Conservation (phyloP, 2,113 vertebrate genomes). For the Paraplagusia blochii region DNA sequence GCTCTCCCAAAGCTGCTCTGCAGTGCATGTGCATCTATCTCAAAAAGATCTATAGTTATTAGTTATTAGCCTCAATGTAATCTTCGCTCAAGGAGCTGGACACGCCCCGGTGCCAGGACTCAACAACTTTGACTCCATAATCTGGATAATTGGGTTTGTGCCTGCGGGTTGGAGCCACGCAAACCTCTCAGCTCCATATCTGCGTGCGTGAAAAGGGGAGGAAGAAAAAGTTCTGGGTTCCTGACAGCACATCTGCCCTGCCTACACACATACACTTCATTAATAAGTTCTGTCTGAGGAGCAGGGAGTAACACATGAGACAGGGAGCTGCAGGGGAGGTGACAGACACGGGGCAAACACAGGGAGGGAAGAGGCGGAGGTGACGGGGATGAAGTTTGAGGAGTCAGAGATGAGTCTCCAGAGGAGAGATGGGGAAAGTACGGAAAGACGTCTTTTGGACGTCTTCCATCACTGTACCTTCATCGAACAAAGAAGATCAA, state of each 20-base stretch:
- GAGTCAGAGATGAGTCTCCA: neutral
- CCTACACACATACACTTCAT: constrained; percentile 24
- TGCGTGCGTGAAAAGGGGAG: constrained; percentile 12
- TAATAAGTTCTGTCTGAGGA: constrained; percentile 38
- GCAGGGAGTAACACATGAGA: constrained; percentile 1
- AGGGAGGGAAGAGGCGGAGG: neutral
- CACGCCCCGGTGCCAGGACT: neutral
- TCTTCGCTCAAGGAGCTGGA: constrained; percentile 28
- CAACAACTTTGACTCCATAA: constrained; percentile 30
- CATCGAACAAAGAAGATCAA: too few relatives aligned
- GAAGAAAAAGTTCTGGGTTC: constrained; percentile 14
- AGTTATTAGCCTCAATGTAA: constrained; percentile 38
- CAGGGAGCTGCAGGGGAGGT: neutral
- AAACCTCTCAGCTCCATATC: constrained; percentile 43
- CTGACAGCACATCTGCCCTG: constrained; percentile 21
- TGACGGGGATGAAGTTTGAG: neutral
- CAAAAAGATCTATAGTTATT: constrained; percentile 36
- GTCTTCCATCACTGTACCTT: too few relatives aligned
- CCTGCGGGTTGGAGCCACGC: constrained; percentile 31
- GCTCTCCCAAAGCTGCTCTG: constrained; percentile 4
- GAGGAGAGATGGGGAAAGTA: neutral
- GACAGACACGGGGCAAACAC: constrained; percentile 1
- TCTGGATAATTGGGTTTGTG: constrained; percentile 64
- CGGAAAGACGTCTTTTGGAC: too few relatives aligned
- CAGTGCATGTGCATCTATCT: neutral